A percentile compares a stretch with the other conserved stretches of the same genome.
Evolutionary conservation across 2,888 invertebrate species (phyloP).

Genomic region (Acanthacorydalis orientalis): DNA sequence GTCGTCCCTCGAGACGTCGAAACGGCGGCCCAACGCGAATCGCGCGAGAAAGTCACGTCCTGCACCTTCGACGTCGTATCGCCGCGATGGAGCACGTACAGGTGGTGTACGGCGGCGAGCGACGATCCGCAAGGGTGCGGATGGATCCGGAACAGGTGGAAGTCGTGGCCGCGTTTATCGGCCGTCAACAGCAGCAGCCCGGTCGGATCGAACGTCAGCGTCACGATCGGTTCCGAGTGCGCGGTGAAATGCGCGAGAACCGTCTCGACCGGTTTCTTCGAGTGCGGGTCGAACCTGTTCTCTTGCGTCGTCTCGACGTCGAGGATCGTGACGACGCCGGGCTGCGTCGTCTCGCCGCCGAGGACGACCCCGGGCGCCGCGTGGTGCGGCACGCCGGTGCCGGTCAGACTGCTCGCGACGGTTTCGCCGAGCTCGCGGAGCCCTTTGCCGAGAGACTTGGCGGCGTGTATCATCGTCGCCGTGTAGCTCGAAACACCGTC

Average conservation of each 20-base stretch:
- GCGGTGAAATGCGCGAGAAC: conserved; percentile 78
- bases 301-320: conserved; percentile 49
- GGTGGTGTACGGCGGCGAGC: conserved; percentile 80
- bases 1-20: conserved; percentile 93
- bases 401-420: conserved; percentile 78
- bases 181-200: conserved; percentile 82
- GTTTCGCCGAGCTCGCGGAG: conserved; percentile 79
- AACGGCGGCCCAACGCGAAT: conserved; percentile 93
- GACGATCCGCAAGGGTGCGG: conserved; percentile 81
- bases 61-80: conserved; percentile 92
- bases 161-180: conserved; percentile 84
- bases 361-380: conserved; percentile 18
- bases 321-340: conserved; percentile 77
- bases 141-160: conserved; percentile 88
- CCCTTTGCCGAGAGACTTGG: conserved; percentile 84
- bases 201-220: conserved; percentile 78
- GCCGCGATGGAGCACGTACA: conserved; percentile 87
- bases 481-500: conserved; percentile 80
- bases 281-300: not conserved
- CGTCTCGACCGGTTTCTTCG: conserved; percentile 40
- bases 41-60: conserved; percentile 81
- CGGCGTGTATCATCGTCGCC: conserved; percentile 85
- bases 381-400: conserved; percentile 29
- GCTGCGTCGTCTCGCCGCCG: conserved; percentile 37
- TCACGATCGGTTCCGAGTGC: conserved; percentile 75